phyloP scores from a whole-genome alignment of 1,140 invertebrate genomes.

The Manduca sexta region DNA sequence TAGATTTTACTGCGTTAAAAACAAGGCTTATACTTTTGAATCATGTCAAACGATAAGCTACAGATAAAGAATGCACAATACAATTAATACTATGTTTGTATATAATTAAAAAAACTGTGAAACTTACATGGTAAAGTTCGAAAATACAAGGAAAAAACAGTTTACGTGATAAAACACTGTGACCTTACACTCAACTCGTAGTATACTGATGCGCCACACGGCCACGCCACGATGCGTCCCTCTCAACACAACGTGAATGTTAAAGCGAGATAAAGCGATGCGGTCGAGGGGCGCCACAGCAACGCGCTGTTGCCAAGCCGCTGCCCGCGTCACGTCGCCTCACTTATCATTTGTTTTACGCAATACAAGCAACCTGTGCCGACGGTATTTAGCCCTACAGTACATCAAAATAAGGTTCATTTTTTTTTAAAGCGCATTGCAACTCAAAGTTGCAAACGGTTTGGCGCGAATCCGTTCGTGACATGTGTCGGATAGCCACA shows the following conservation, averaged over 20 bases:
- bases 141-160: no score
- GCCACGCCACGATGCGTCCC: slow-evolving; percentile 9
- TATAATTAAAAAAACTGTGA: no score
- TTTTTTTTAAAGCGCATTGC: background rate
- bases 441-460: slow-evolving; percentile 2
- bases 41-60: no score
- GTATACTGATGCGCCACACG: slow-evolving; percentile 28
- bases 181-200: slow-evolving; percentile 25
- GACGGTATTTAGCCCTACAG: background rate
- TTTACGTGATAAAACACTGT: slow-evolving; percentile 21
- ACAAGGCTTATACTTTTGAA: no score
- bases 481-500: slow-evolving; percentile 11
- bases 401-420: background rate
- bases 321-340: slow-evolving; percentile 5
- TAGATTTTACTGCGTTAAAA: no score
- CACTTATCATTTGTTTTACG: slow-evolving; percentile 9
- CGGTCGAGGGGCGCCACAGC: slow-evolving; percentile 17
- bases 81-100: no score
- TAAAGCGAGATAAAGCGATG: slow-evolving; percentile 14
- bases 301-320: slow-evolving; percentile 19
- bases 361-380: background rate
- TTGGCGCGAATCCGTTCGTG: slow-evolving; percentile 14
- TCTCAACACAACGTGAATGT: slow-evolving; percentile 1
- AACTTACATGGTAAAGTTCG: no score
- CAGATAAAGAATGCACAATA: no score